Base-by-base conservation (phyloP, 35 echinoderm and acorn worm species). In the Anneissia japonica region DNA sequence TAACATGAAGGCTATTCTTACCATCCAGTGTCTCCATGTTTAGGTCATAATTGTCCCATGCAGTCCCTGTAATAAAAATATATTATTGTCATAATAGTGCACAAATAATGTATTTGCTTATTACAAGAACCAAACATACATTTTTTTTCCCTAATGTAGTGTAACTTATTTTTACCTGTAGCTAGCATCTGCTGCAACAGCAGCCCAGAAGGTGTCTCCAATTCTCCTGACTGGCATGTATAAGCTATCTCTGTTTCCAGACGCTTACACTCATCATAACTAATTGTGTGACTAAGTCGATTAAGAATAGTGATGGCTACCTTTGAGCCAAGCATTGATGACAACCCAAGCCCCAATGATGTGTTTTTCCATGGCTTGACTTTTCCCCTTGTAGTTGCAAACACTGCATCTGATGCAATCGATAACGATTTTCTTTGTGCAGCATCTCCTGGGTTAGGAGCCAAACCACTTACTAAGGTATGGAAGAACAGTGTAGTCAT, bases 91-190 rank as follows among this genome's bases (percentile, higher is more conserved):
- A n/a, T n/a, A n/a, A n/a, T n/a, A n/a, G n/a, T 64, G 26, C 2
- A 6, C 51, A 64, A 9, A 64, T 23, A 6, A 9, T 64, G 5
- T 64, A 64, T 2, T n/a, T n/a, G n/a, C n/a, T 64, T 3, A 26
- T 64, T 64, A 64, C 2, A 2, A 26, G 21, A 16, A 64, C 5
- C 26, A 64, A 6, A 43, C 40, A 43, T 43, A 43, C 40, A 19
- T 23, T 64, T 14, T 13, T 14, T 28, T 64, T n/a, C n/a, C n/a
- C n/a, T n/a, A n/a, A n/a, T n/a, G n/a, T n/a, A n/a, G n/a, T n/a
- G n/a, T n/a, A n/a, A n/a, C n/a, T 77, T 14, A 90, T 34, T n/a
- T n/a, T 64, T 85, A 91, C 89, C 92, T 87, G 88, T 90, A 77
- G 46, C 88, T 79, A 94, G 46, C 16, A 9, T 39, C 56, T 77